Percentiles rank a stretch among this genome's conserved stretches.
Evolutionary conservation across 2,113 vertebrate genomes (phyloP).

Genomic region (Antechinus stuartii): DNA sequence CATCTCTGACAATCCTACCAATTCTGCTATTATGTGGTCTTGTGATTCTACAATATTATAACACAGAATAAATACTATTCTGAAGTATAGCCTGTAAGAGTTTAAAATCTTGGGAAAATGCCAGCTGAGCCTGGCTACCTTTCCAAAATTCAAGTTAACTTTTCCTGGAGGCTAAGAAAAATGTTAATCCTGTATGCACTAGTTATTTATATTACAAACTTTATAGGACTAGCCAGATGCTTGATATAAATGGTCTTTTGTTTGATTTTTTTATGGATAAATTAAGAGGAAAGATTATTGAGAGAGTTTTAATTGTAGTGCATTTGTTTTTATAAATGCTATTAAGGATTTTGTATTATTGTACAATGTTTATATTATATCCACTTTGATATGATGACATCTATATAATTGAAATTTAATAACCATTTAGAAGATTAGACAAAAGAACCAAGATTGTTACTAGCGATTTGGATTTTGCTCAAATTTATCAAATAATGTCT

Average conservation of each 20-base stretch:
- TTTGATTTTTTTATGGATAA: background rate
- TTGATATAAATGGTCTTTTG: background rate
- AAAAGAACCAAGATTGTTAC: background rate
- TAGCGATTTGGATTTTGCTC: background rate
- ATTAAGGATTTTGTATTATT: background rate
- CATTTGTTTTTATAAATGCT: background rate
- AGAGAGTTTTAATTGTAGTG: background rate
- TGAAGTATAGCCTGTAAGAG: background rate
- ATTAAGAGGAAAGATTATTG: background rate
- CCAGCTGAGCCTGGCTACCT: background rate
- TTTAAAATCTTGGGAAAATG: background rate
- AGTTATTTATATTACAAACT: background rate
- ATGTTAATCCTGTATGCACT: background rate
- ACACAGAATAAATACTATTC: background rate
- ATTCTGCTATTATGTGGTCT: background rate
- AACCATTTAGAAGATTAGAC: conserved; percentile 9
- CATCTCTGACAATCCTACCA: background rate
- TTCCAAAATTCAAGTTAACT: background rate
- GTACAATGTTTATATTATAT: background rate
- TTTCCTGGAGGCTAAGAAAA: background rate
- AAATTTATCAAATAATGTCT: conserved; percentile 50
- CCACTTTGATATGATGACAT: background rate
- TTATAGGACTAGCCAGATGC: background rate
- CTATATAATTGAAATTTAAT: conserved; percentile 10
- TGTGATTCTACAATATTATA: background rate